These are phyloP conservation scores for Bacillus rossius DNA, from an alignment of 1,140 invertebrate species.

Conservation along the genomic window DNA sequence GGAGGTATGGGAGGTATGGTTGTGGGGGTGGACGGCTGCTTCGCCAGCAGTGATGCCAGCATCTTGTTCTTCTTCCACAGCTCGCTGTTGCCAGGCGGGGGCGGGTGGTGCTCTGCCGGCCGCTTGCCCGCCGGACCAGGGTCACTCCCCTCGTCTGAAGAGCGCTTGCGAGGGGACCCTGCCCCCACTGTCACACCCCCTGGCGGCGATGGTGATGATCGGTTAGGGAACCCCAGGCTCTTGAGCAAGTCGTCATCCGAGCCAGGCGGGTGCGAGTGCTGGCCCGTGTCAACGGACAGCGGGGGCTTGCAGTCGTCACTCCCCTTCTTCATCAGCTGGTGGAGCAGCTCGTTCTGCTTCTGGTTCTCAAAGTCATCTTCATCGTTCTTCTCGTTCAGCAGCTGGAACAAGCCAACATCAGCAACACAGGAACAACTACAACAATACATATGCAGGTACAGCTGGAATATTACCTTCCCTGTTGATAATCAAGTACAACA, in stretches of 20 bases:
- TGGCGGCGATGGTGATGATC: conserved; percentile 14
- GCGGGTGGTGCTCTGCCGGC: conserved; percentile 40
- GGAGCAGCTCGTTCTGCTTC: conserved; percentile 67
- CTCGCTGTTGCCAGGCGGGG: conserved; percentile 51
- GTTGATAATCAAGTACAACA: too few relatives aligned
- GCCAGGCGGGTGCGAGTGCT: conserved; percentile 6
- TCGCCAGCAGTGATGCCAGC: conserved; percentile 74
- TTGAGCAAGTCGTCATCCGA: conserved; percentile 47
- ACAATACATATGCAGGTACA: too few relatives aligned
- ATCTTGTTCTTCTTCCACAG: conserved; percentile 82
- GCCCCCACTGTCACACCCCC: conserved; percentile 27
- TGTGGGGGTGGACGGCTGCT: conserved; percentile 66
- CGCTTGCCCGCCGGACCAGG: conserved; percentile 42
- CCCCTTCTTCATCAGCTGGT: conserved; percentile 60
- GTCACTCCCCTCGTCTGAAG: conserved; percentile 58
- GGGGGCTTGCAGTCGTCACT: conserved; percentile 32
- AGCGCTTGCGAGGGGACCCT: conserved; percentile 53
- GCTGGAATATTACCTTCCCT: too few relatives aligned
- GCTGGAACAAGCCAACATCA: conserved; percentile 51
- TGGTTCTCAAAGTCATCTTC: conserved; percentile 69
- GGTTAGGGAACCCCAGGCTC: conserved; percentile 53
- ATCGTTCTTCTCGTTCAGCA: conserved; percentile 79
- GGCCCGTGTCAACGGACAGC: conserved; percentile 8
- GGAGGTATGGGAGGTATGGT: conserved; percentile 57
- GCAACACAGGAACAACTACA: too few relatives aligned